These are phyloP conservation scores for Apamea monoglypha DNA, from an alignment of 2,888 invertebrate species.

Conservation along the genomic window DNA sequence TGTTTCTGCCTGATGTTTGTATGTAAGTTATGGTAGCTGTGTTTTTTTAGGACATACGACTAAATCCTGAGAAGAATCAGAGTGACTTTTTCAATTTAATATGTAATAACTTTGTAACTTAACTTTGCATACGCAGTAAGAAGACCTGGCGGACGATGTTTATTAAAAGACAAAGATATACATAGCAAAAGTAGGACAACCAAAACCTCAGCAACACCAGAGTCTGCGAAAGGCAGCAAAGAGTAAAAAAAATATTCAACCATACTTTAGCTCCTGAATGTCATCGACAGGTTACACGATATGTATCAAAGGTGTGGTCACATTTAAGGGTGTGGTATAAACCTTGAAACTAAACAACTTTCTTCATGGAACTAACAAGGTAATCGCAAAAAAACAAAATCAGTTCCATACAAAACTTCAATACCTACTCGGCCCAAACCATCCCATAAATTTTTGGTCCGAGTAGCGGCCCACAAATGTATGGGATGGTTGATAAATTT, in stretches of 20 bases:
- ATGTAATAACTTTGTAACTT: not conserved
- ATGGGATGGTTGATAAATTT: not conserved
- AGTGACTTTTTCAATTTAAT: not conserved
- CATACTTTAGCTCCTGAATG: not conserved
- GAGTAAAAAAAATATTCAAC: not conserved
- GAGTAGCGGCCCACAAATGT: not conserved
- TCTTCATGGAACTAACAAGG: not conserved
- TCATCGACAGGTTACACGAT: not conserved
- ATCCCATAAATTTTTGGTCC: no score
- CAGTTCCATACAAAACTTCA: not conserved
- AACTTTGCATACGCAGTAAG: not conserved
- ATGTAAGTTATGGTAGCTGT: not conserved
- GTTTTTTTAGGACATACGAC: not conserved
- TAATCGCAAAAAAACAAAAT: not conserved
- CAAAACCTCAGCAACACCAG: not conserved
- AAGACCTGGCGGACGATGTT: not conserved
- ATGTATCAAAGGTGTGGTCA: not conserved
- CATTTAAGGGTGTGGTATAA: not conserved
- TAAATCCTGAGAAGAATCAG: not conserved
- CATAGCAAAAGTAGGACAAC: not conserved
- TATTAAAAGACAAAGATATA: not conserved
- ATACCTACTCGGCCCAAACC: not conserved
- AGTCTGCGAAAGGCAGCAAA: not conserved
- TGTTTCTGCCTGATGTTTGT: not conserved
- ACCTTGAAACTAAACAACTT: not conserved